Evolutionary conservation across 2,888 invertebrate genomes (phyloP), one percentile per base, ranked within the genome.

Genomic region (Diaphora mendica): DNA sequence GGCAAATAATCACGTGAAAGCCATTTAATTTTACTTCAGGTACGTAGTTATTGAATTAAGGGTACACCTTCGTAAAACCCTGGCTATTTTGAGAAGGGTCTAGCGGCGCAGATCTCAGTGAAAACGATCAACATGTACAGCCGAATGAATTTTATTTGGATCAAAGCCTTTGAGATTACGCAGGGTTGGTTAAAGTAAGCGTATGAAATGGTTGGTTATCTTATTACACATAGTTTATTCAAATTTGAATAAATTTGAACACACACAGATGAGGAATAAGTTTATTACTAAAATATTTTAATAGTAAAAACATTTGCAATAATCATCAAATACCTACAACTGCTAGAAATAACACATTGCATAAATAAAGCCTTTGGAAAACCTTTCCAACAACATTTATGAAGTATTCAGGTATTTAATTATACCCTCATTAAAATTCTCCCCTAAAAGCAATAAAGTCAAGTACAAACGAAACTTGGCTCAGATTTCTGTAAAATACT

Each of bases 101-200:
- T 30, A 44, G 42, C 20, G 33, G 26, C 62, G 20, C 64, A 71
- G 65, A 65, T 71, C 71, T 71, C 70, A 64, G 68, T 73, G 62
- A 44, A 70, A 73, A 79, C 70, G 71, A 75, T 73, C 71, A 72
- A 33, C 70, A 42, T 66, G 71, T 74, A 76, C 77, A 80, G 71
- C 59, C 39, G 76, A 77, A 75, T 73, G 77, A 76, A 77, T 79
- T 75, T 80, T 80, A 75, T 75, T 66, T 48, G 68, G 77, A 84
- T 84, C 78, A 82, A 84, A 81, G 84, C 66, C 51, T 76, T 48
- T 70, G 62, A 48, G 42, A 66, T 69, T 72, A 15, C 39, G 55
- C 42, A 55, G 55, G 75, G 62, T 68, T 72, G 62, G 65, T 44
- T 73, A 73, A 66, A 70, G 66, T 70, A 66, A 67, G 30, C 55